Evolutionary conservation across 2,113 vertebrate species (phyloP).

Genomic region (Epinephelus cyanopodus): DNA sequence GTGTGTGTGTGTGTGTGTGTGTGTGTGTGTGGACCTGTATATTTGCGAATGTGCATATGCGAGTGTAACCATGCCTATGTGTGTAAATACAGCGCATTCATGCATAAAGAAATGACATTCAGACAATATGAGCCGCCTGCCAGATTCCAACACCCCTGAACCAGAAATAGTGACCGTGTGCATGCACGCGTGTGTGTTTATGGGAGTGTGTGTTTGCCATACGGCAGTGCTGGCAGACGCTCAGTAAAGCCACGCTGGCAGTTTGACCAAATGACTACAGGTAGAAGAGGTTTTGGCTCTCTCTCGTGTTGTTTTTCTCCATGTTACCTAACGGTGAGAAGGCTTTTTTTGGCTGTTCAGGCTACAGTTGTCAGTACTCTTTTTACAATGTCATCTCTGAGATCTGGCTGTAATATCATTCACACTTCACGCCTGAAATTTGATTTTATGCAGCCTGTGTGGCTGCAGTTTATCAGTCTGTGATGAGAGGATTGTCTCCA

Average conservation of each 20-base stretch:
- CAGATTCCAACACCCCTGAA: slow-evolving; percentile 49
- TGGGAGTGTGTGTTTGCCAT: slow-evolving; percentile 53
- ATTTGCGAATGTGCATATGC: slow-evolving; percentile 16
- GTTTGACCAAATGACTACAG: slow-evolving; percentile 37
- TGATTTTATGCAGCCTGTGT: background rate
- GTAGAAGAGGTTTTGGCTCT: slow-evolving; percentile 46
- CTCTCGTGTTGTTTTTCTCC: slow-evolving; percentile 24
- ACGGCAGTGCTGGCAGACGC: slow-evolving; percentile 54
- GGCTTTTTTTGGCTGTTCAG: background rate
- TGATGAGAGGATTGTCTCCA: slow-evolving; percentile 7
- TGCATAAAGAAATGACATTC: slow-evolving; percentile 69
- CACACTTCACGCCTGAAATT: background rate
- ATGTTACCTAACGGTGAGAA: slow-evolving; percentile 40
- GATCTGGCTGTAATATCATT: background rate
- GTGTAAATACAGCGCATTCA: slow-evolving; percentile 48
- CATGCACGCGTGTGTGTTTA: background rate
- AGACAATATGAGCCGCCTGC: slow-evolving; percentile 47
- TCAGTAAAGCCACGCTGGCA: slow-evolving; percentile 52
- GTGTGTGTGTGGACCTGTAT: background rate
- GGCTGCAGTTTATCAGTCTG: background rate
- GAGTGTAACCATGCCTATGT: slow-evolving; percentile 16
- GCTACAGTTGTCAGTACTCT: background rate
- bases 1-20: background rate
- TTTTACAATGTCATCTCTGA: slow-evolving; percentile 15
- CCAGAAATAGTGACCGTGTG: slow-evolving; percentile 34